Evolutionary conservation across 1,140 invertebrate genomes (phyloP), one percentile per base, ranked within the genome.

Genomic region (Metopolophium dirhodum): DNA sequence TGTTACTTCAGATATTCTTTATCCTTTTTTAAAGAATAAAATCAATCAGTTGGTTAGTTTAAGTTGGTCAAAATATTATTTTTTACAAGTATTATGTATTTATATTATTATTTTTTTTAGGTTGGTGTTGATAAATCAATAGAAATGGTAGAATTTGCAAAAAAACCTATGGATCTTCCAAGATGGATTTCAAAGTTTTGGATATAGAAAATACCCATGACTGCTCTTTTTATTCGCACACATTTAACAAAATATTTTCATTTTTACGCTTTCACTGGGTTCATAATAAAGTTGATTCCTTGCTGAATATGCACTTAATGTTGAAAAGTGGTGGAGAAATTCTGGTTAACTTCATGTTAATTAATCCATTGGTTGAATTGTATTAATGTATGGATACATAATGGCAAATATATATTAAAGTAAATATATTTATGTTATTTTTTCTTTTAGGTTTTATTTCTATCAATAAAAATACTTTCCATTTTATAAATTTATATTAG

Each of bases 381-480:
- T 93, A 93, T 35, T 86, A 93, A 93, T 51, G 7, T 11, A 54
- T 93, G 49, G 91, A 93, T 57, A 49, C 35, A 54, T 49, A 93
- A 93, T 93, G 91, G 91, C 82, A 93, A 86, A 54, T 45, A 85
- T 93, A 86, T 93, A 45, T 54, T 30, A n/a, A 93, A 54, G 91
- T 93, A 20, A 93, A 49, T 86, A 68, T n/a, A 68, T n/a, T 90
- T 90, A n/a, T 61, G 35, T 35, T 88, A 37, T 57, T 57, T 41
- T 41, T 30, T 68, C 0, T 8, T 54, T 20, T 51, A 35, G 2
- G 8, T 20, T 11, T 85, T 85, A 26, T 41, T 41, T 85, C 14
- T n/a, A n/a, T 68, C 18, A 54, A 22, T 18, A 49, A 49, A 49
- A 49, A 49, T 11, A 49, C 11, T 11, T 11, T 11, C 9, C 9